Percentiles rank a stretch among this genome's conserved stretches.
phyloP scores from a whole-genome alignment of 2,113 vertebrate species.

The Bettongia penicillata region DNA sequence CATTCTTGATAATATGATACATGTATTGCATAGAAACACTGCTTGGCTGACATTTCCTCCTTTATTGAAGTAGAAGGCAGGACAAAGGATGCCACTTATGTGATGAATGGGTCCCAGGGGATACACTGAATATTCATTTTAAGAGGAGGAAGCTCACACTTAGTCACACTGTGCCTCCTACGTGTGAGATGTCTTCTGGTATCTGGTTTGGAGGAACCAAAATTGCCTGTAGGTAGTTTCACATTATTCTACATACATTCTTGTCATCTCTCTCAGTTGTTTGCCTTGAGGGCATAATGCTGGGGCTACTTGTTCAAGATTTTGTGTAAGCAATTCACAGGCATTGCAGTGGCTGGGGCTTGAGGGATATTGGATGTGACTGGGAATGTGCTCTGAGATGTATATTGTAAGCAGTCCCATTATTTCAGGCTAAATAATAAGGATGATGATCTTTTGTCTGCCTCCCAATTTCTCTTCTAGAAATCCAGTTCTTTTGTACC shows the following conservation, averaged over 20 bases:
- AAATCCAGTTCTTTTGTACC: constrained; percentile 39
- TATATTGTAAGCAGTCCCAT: constrained; percentile 57
- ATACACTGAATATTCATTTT: constrained; percentile 60
- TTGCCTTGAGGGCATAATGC: constrained; percentile 70
- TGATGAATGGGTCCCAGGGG: constrained; percentile 20
- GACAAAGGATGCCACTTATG: constrained; percentile 13
- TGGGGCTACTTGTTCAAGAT: constrained; percentile 55
- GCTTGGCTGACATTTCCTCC: not conserved
- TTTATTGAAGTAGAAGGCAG: constrained; percentile 29
- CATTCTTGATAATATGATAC: not conserved
- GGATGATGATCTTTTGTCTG: constrained; percentile 36
- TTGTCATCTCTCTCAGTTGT: constrained; percentile 25
- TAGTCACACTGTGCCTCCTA: constrained; percentile 7
- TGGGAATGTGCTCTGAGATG: constrained; percentile 54
- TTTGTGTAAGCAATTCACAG: constrained; percentile 57
- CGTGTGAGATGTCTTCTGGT: not conserved
- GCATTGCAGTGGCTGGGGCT: constrained; percentile 4
- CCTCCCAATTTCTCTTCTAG: constrained; percentile 8
- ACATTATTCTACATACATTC: not conserved
- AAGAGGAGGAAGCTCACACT: constrained; percentile 40
- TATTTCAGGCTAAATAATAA: constrained; percentile 68
- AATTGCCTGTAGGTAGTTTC: constrained; percentile 51
- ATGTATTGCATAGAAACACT: not conserved
- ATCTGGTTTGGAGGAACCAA: constrained; percentile 47
- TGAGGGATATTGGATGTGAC: constrained; percentile 70